Conservation (phyloP, 2,888 invertebrate species). For the Rhagonycha lutea region DNA sequence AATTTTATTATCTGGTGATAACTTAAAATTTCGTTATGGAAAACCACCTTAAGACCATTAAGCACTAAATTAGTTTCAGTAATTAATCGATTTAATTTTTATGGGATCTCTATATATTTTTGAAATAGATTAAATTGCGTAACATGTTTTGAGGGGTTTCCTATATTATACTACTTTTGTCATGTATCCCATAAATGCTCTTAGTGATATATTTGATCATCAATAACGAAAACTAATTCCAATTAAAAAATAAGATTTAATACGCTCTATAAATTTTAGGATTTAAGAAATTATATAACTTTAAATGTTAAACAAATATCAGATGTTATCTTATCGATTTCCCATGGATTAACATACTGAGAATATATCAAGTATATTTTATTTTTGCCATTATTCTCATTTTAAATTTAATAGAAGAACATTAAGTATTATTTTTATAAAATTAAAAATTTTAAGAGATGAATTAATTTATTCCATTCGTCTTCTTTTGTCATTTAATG, state of each 20-base stretch:
- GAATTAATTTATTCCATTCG: conserved; percentile 1
- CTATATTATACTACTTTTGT: background rate
- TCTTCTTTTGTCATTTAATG: conserved; percentile 3
- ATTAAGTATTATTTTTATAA: background rate
- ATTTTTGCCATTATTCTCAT: background rate
- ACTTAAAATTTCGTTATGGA: background rate
- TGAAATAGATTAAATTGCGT: background rate
- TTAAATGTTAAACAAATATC: background rate
- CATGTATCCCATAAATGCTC: background rate
- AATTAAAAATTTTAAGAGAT: background rate
- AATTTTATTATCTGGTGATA: background rate
- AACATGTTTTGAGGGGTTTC: background rate
- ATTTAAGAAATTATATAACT: conserved; percentile 1
- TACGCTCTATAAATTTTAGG: background rate
- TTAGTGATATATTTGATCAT: background rate
- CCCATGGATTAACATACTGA: conserved; percentile 1
- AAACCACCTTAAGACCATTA: background rate
- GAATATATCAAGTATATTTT: background rate
- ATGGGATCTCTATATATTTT: background rate
- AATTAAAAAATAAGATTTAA: background rate
- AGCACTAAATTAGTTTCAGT: background rate
- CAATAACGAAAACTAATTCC: background rate
- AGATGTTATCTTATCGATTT: conserved; percentile 3
- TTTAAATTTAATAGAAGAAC: background rate
- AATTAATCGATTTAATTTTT: background rate